Evolutionary conservation across 2,797 vertebrate genomes (phyloP), one percentile per base, ranked within the genome.

Genomic region (Typhlichthys subterraneus): DNA sequence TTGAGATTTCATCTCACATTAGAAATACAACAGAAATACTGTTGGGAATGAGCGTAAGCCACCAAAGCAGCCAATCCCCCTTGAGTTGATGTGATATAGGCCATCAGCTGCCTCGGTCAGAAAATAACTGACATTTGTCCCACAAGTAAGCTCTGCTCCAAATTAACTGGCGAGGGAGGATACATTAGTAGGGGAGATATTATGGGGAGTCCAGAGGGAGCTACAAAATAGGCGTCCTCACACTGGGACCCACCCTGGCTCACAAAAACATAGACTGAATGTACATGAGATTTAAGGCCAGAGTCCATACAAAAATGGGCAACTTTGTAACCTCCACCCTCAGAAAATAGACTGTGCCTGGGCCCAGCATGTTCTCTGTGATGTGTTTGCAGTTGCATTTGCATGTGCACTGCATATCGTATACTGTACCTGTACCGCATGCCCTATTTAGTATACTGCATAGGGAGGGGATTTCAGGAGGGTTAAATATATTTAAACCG

Each of bases 121-220:
- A 88, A 90, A 88, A 87, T 88, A 89, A 83, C 79, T 75, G 87
- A 90, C 82, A 85, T 78, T 70, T 79, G 67, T 89, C 87, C 89
- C 88, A 80, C 67, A 64, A 68, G 88, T 83, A 53, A 68, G 68
- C 65, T 53, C 12, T 72, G 85, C 74, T 88, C 89, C 81, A 88
- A 89, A 89, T 92, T 88, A 91, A 90, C 80, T 88, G 82, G 79
- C 81, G 57, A 65, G 78, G 76, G 83, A 84, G 69, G 69, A 85
- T 83, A 84, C 85, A 91, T 89, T 79, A 79, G 75, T 68, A 73
- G 64, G 66, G 57, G 61, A 19, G 73, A 81, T 90, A 88, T 90
- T 85, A 85, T 77, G 67, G 81, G 72, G 71, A 70, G 72, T 75
- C 86, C 88, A 59, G 65, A 65, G 90, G 90, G 90, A 89, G 76